These are phyloP conservation scores for Salticus scenicus DNA, from an alignment of 2,888 invertebrate species.

Conservation along the genomic window DNA sequence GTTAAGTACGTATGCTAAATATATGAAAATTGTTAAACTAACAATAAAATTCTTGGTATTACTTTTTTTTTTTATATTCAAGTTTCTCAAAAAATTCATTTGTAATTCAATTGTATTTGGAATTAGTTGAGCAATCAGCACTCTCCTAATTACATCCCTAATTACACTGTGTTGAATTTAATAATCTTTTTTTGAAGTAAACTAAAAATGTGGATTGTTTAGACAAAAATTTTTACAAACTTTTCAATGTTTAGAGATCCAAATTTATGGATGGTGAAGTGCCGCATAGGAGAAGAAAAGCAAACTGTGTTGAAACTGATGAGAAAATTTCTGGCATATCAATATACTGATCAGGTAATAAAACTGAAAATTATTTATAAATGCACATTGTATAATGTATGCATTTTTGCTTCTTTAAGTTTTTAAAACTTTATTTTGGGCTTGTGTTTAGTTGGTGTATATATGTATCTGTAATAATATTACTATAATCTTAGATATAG, in stretches of 20 bases:
- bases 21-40: neutral
- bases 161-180: no score
- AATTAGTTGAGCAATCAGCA: no score
- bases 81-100: no score
- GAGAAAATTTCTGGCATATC: constrained; percentile 96
- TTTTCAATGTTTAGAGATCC: constrained; percentile 94
- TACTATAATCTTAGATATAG: no score
- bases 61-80: no score
- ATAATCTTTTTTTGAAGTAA: no score
- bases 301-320: constrained; percentile 92
- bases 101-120: no score
- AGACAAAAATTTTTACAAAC: no score
- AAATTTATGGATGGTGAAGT: constrained; percentile 99
- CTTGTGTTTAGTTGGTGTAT: neutral
- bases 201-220: no score
- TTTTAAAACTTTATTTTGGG: neutral
- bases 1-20: constrained; percentile 94
- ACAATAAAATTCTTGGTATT: no score
- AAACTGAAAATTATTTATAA: neutral
- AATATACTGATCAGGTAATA: constrained; percentile 82
- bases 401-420: neutral
- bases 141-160: no score
- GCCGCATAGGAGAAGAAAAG: constrained; percentile 98
- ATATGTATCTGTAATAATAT: no score
- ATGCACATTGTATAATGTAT: neutral